Conservation (phyloP, 2,888 invertebrate species). For the Macrosoma leucophasiata region DNA sequence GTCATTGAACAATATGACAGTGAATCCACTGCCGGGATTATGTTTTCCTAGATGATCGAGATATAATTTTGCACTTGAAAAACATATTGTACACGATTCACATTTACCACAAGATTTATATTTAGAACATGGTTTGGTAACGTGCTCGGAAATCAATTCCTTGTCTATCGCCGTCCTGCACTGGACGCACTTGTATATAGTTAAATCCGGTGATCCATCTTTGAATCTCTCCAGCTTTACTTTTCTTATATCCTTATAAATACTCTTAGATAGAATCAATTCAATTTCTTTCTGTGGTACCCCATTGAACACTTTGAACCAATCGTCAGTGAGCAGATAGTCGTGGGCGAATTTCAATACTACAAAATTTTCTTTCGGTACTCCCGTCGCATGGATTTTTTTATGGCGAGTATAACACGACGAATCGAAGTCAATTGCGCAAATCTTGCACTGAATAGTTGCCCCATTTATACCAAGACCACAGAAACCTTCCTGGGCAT, state of each 20-base stretch:
- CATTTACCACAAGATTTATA: conserved; percentile 2
- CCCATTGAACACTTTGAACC: conserved; percentile 36
- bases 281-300: conserved; percentile 31
- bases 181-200: conserved; percentile 34
- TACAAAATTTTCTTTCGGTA: conserved; percentile 28
- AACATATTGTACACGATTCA: conserved; percentile 22
- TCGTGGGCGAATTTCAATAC: conserved; percentile 36
- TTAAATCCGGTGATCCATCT: conserved; percentile 33
- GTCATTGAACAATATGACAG: conserved; percentile 28
- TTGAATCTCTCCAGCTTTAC: conserved; percentile 31
- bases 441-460: conserved; percentile 31
- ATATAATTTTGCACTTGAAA: conserved; percentile 10
- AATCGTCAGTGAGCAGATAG: conserved; percentile 32
- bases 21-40: conserved; percentile 8
- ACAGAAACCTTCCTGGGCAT: conserved; percentile 42
- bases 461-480: conserved; percentile 20
- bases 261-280: conserved; percentile 35
- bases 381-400: background rate
- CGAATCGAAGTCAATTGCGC: conserved; percentile 38
- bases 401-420: no score
- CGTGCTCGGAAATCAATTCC: conserved; percentile 20
- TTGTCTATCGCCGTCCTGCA: conserved; percentile 29
- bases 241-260: conserved; percentile 30
- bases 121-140: conserved; percentile 14
- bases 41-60: conserved; percentile 2